Evolutionary conservation across 2,113 vertebrate genomes (phyloP), one percentile per base, ranked within the genome.

Genomic region (Nettapus auritus): DNA sequence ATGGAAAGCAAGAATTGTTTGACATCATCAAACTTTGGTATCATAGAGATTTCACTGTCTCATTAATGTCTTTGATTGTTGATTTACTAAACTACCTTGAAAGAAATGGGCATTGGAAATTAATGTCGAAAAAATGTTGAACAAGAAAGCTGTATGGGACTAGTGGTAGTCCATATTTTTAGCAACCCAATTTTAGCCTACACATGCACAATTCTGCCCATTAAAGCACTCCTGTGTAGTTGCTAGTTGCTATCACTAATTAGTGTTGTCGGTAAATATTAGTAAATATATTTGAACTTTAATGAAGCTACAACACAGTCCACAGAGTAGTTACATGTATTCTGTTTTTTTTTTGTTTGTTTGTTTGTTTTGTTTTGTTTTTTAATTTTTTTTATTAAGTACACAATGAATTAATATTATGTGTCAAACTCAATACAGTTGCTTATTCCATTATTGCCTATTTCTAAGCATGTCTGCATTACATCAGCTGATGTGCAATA

Each of bases 31-130:
- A 25, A 56, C 10, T 64, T 36, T 77, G 34, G 3, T 62, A 48
- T 28, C 53, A 6, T 38, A 75, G 16, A 86, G 21, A 68, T 82
- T 82, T 92, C 56, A 74, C 4, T 34, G 26, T 53, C 57, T 92
- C 0, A 0, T 52, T 60, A 64, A 6, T 7, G n/a, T 34, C 33
- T 48, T 26, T 36, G 86, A 33, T n/a, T 9, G 56, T 60, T 33
- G 68, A 36, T 63, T 67, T 16, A 31, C 33, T 75, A 22, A 22
- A 38, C 33, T 82, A 4, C 11, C 22, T 70, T n/a, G 31, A 82
- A 82, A 83, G 38, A 60, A 25, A 25, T 36, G 8, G 64, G n/a
- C 0, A 0, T 13, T 60, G 26, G 53, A 94, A 89, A 71, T 84
- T n/a, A 81, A 36, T 8, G 26, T 28, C 25, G 23, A 42, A 15